A percentile compares a stretch with the other conserved stretches of the same genome.
Evolutionary conservation across 2,113 vertebrate species (phyloP).

Genomic region (Alaudala cheleensis): DNA sequence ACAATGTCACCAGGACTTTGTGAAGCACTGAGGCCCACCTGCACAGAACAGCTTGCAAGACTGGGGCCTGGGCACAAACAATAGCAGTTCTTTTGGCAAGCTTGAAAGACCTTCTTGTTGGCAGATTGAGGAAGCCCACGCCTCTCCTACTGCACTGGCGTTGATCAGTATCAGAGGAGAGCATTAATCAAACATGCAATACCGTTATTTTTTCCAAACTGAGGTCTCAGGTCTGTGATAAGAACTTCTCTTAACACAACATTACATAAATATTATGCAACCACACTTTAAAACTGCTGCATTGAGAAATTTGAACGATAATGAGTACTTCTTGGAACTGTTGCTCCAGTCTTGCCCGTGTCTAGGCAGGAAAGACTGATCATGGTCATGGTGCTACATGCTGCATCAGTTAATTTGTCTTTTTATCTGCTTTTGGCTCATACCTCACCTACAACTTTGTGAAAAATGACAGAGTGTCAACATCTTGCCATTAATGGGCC

Average conservation of each 20-base stretch:
- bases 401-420: background rate
- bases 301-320: background rate
- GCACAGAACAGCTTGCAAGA: constrained; percentile 39
- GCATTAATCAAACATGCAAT: background rate
- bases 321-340: background rate
- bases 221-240: constrained; percentile 4
- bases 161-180: constrained; percentile 11
- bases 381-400: background rate
- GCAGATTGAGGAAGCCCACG: constrained; percentile 61
- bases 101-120: constrained; percentile 11
- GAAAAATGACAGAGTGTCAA: constrained; percentile 43
- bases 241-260: background rate
- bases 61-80: constrained; percentile 25
- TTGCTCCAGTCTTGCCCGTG: background rate
- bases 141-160: constrained; percentile 23
- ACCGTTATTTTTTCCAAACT: constrained; percentile 10
- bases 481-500: constrained; percentile 33
- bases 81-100: constrained; percentile 52
- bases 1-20: constrained; percentile 1
- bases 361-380: background rate
- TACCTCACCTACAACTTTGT: background rate
- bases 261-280: constrained; percentile 28
- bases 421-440: constrained; percentile 32
- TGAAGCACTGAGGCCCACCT: background rate
- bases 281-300: background rate